A percentile compares a stretch with the other conserved stretches of the same genome.
These are phyloP conservation scores for Xiphophorus hellerii DNA, from an alignment of 2,113 vertebrate species.

Conservation along the genomic window DNA sequence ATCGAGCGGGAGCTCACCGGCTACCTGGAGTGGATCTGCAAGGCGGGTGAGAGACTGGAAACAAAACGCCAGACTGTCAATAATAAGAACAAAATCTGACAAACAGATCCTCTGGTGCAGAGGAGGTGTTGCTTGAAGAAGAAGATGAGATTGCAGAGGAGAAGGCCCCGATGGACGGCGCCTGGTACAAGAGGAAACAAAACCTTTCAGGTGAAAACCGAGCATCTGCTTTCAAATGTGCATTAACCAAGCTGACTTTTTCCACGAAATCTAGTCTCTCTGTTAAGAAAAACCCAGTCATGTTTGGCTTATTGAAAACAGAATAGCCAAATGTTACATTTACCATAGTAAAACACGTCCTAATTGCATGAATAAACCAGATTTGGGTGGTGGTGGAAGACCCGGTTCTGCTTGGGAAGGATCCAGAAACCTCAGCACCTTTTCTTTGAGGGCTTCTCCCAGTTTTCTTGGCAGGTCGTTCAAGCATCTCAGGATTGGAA, in stretches of 20 bases:
- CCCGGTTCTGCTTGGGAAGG: not conserved
- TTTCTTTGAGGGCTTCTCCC: not conserved
- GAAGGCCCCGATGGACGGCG: slow-evolving; percentile 94
- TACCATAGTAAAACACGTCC: not conserved
- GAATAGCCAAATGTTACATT: not conserved
- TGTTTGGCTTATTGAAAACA: not conserved
- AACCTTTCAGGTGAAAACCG: slow-evolving; percentile 78
- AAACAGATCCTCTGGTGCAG: slow-evolving; percentile 73
- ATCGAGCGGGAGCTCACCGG: slow-evolving; percentile 83
- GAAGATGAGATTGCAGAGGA: slow-evolving; percentile 96
- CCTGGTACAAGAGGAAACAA: slow-evolving; percentile 83
- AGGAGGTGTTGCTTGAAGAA: slow-evolving; percentile 97
- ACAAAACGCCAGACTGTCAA: slow-evolving; percentile 8
- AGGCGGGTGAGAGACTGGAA: slow-evolving; percentile 73
- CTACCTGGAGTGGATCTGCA: slow-evolving; percentile 85
- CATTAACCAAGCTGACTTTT: not conserved
- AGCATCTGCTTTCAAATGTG: not conserved
- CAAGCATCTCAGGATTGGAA: not conserved
- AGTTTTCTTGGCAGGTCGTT: not conserved
- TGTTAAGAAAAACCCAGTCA: not conserved
- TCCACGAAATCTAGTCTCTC: not conserved
- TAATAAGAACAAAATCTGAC: not conserved
- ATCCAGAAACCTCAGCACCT: not conserved
- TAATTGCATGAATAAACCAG: slow-evolving; percentile 1
- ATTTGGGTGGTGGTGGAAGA: not conserved